These are phyloP conservation scores for Thymallus thymallus DNA, from an alignment of 2,113 vertebrate species.

Conservation along the genomic window DNA sequence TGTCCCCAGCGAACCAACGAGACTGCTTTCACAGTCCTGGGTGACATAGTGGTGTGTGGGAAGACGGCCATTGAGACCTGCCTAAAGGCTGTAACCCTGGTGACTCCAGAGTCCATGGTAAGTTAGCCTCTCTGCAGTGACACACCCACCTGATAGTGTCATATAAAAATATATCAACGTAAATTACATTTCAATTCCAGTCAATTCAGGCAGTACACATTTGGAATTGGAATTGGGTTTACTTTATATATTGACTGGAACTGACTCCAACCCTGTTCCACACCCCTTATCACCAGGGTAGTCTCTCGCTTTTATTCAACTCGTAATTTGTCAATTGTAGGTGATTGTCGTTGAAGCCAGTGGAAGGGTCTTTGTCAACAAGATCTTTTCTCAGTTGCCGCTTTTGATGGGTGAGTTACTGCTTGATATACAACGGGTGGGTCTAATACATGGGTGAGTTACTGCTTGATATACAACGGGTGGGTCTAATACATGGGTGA, in stretches of 20 bases:
- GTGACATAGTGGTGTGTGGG: conserved; percentile 78
- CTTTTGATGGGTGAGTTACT: conserved; percentile 71
- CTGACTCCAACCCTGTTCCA: no score
- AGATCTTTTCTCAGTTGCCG: conserved; percentile 71
- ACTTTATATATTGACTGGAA: no score
- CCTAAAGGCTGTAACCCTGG: conserved; percentile 74
- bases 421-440: no score
- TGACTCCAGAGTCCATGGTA: conserved; percentile 69
- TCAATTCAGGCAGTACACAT: no score
- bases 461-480: no score
- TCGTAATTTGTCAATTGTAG: conserved; percentile 53
- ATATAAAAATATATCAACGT: neutral
- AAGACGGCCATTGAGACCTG: conserved; percentile 79
- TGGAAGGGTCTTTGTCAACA: conserved; percentile 77
- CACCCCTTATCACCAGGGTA: no score
- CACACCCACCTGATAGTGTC: neutral
- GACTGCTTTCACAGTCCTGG: conserved; percentile 72
- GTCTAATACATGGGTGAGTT: conserved; percentile 72
- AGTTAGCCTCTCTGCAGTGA: conserved; percentile 31
- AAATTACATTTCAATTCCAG: no score
- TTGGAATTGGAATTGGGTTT: no score
- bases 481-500: no score
- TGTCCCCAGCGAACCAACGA: conserved; percentile 53
- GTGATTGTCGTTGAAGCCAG: conserved; percentile 70
- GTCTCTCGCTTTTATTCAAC: neutral